Evolutionary conservation across 2,797 vertebrate species (phyloP), one percentile per base, ranked within the genome.

Genomic region (Myripristis murdjan): DNA sequence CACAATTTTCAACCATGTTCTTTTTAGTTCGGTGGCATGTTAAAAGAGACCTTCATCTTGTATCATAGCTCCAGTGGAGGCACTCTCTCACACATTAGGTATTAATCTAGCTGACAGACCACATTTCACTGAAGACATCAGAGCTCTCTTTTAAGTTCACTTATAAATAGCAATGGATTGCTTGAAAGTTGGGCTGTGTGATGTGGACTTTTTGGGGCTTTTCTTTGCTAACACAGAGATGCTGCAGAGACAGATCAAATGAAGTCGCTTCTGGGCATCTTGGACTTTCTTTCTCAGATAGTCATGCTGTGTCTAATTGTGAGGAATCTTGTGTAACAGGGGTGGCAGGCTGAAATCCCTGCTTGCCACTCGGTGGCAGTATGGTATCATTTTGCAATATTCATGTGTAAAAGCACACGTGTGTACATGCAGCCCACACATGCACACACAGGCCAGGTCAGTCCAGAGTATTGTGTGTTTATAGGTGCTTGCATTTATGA

Each of bases 331-430:
- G 44, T 18, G 41, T n/a, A 37, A 28, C 35, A 20, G 11, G 11
- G 37, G 52, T 53, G 43, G 16, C 23, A 22, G 22, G 0, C 23
- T 0, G 15, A 54, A 24, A 56, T 43, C 4, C 10, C 7, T 0
- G 0, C 16, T 16, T 56, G 23, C 89, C 90, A 89, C 86, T 52
- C 18, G 84, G 69, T 77, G 89, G 88, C 82, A 82, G 79, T 80
- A 77, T 77, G 86, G 78, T 56, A 35, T 52, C 51, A 70, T 33
- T 35, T 54, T 70, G 64, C 7, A 63, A 57, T 24, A 28, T 28
- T 28, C 26, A 28, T 28, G 26, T 28, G 26, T 6, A 52, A 15
- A 64, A 44, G 31, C 64, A 14, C 18, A 20, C 14, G 20, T 7
- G 51, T 4, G 14, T 22, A 43, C 48, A 39, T 7, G 31, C 57